phyloP scores from a whole-genome alignment of 2,113 vertebrate genomes.

The Oreochromis spilurus region DNA sequence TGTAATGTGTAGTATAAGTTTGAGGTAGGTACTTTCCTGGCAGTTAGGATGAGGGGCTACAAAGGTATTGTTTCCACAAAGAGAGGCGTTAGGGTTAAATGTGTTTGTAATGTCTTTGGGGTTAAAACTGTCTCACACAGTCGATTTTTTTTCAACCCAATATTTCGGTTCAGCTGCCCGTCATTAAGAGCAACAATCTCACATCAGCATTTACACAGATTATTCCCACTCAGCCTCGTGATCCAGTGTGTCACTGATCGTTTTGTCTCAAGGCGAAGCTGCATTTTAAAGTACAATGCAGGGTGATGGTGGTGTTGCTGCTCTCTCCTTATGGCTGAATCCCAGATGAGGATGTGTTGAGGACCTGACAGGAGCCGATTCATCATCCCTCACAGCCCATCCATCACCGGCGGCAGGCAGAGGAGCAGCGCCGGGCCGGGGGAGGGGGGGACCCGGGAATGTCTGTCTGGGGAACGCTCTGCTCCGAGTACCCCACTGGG shows the following conservation, averaged over 20 bases:
- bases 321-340: conserved; percentile 25
- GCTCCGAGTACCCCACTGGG: background rate
- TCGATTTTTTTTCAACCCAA: background rate
- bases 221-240: background rate
- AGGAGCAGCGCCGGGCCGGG: background rate
- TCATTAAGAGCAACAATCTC: background rate
- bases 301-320: conserved; percentile 23
- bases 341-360: conserved; percentile 46
- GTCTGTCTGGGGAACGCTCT: conserved; percentile 2
- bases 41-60: background rate
- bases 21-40: background rate
- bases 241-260: background rate
- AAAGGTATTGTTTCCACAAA: background rate
- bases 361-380: conserved; percentile 45
- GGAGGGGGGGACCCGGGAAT: background rate
- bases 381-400: conserved; percentile 49
- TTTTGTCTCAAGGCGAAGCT: background rate
- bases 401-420: conserved; percentile 40
- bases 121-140: background rate
- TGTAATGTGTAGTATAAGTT: background rate
- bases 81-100: background rate
- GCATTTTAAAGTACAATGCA: conserved; percentile 14
- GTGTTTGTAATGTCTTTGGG: background rate
- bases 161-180: background rate
- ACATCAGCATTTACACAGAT: background rate